phyloP scores from a whole-genome alignment of 2,888 invertebrate genomes.

The Eupithecia abbreviata region DNA sequence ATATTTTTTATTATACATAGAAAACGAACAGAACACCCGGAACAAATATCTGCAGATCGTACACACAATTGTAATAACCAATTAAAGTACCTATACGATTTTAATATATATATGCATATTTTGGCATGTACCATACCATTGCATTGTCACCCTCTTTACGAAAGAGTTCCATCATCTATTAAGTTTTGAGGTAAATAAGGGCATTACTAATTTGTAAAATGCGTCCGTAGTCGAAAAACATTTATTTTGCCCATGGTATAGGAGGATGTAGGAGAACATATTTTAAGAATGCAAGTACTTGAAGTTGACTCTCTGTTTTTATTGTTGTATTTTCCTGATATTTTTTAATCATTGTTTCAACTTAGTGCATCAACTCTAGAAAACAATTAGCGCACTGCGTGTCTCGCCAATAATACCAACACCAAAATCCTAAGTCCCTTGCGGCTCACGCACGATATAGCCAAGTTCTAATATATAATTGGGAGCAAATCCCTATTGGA shows the following conservation, averaged over 20 bases:
- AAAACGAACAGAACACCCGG: no score
- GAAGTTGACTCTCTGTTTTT: neutral
- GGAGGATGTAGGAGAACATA: neutral
- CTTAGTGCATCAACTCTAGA: neutral
- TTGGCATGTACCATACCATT: no score
- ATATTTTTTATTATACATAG: no score
- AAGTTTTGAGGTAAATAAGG: neutral
- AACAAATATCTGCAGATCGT: no score
- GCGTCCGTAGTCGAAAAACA: neutral
- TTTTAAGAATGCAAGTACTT: neutral
- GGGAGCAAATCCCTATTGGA: slow-evolving; percentile 79
- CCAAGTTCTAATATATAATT: slow-evolving; percentile 80
- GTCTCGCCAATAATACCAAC: slow-evolving; percentile 27
- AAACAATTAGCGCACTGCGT: slow-evolving; percentile 28
- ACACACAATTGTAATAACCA: no score
- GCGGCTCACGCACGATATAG: slow-evolving; percentile 64
- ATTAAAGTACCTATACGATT: no score
- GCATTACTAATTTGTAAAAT: neutral
- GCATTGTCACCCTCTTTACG: no score
- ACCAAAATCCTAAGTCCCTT: slow-evolving; percentile 62
- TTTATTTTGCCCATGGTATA: neutral
- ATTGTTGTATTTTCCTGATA: neutral
- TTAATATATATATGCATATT: no score
- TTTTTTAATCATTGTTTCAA: neutral
- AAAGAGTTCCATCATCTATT: no score